Evolutionary conservation across 2,797 vertebrate species (phyloP).

Genomic region (Benthosema pterotum): DNA sequence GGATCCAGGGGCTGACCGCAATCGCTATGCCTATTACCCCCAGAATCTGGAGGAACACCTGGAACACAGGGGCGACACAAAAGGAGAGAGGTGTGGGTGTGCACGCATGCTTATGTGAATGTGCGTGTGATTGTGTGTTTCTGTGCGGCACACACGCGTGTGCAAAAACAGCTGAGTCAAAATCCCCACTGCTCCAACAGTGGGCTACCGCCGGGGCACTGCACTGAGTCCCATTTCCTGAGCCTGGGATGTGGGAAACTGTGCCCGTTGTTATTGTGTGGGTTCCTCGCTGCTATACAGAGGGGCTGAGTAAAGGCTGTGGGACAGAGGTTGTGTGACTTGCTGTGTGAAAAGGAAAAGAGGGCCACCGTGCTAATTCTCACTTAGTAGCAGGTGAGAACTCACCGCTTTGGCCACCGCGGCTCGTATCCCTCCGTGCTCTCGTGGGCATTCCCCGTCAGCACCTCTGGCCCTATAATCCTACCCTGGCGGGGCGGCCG

Average conservation of each 20-base stretch:
- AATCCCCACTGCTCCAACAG: conserved; percentile 35
- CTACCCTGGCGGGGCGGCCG: conserved; percentile 61
- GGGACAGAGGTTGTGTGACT: conserved; percentile 68
- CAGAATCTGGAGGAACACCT: conserved; percentile 87
- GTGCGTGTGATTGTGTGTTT: too few relatives aligned
- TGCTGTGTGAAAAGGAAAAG: conserved; percentile 73
- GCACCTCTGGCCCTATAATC: conserved; percentile 69
- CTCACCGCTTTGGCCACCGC: conserved; percentile 73
- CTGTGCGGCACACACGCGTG: too few relatives aligned
- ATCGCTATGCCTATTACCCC: conserved; percentile 86
- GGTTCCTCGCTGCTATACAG: conserved; percentile 42
- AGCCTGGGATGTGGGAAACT: conserved; percentile 54
- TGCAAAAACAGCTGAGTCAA: conserved; percentile 20
- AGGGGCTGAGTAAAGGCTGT: conserved; percentile 66
- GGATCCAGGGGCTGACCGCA: conserved; percentile 87
- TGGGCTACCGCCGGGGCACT: conserved; percentile 30
- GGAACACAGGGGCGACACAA: conserved; percentile 22
- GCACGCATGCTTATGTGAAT: too few relatives aligned
- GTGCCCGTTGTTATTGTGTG: conserved; percentile 59
- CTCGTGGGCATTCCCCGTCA: conserved; percentile 72
- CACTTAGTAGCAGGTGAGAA: conserved; percentile 79
- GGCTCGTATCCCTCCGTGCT: conserved; percentile 63
- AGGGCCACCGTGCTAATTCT: conserved; percentile 71
- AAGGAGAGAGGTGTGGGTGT: conserved; percentile 17
- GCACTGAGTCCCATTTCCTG: conserved; percentile 34